Conservation (phyloP, 2,113 vertebrate genomes). For the Labeo rohita region DNA sequence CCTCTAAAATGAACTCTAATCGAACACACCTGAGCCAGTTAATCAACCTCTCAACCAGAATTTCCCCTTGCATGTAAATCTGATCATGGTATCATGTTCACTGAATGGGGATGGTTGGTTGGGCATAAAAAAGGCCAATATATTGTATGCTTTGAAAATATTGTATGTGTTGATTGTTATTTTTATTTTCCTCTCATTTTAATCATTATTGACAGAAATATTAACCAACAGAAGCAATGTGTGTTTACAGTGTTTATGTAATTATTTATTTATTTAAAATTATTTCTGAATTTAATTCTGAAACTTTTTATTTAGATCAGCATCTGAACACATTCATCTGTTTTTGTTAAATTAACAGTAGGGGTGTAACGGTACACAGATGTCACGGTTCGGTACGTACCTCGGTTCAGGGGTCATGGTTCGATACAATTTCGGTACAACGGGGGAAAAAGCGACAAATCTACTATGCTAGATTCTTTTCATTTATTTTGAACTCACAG, state of each 20-base stretch:
- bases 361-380: too few species aligned
- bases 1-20: neutral
- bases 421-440: too few species aligned
- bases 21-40: neutral
- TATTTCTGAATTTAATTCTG: too few species aligned
- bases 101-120: neutral
- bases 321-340: neutral
- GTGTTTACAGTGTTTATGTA: neutral
- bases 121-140: neutral
- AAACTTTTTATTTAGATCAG: neutral
- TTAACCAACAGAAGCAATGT: neutral
- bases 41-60: neutral
- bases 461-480: too few species aligned
- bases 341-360: too few species aligned
- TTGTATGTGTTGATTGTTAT: neutral
- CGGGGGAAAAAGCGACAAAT: too few species aligned
- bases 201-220: neutral
- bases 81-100: neutral
- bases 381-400: too few species aligned
- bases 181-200: neutral
- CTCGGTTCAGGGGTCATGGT: too few species aligned
- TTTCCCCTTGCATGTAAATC: neutral
- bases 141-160: neutral
- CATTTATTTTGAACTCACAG: too few species aligned
- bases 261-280: neutral